A percentile compares a stretch with the other conserved stretches of the same genome.
phyloP scores from a whole-genome alignment of 2,888 invertebrate species.

The Caenorhabditis afra region DNA sequence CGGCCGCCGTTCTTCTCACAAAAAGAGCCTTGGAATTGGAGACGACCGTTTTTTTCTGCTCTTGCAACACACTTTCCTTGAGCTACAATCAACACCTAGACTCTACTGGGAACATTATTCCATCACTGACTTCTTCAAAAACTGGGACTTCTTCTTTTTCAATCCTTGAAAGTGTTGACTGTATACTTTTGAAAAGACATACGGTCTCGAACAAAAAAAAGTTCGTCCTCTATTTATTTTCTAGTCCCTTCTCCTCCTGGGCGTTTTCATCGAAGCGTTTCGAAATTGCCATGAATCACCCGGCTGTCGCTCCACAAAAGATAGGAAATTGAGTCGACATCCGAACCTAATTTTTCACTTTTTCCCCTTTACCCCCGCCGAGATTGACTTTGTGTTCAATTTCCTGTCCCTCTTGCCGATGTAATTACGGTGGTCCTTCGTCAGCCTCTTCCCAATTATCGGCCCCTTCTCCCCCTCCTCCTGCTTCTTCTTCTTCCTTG shows the following conservation, averaged over 20 bases:
- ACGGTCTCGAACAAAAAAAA: no score
- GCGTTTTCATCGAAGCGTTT: neutral
- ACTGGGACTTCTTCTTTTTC: no score
- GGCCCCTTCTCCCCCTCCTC: neutral
- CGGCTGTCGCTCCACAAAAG: neutral
- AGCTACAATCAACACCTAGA: no score
- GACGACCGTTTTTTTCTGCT: constrained; percentile 7
- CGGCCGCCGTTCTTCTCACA: constrained; percentile 23
- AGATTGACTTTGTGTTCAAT: constrained; percentile 2
- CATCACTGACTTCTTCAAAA: neutral
- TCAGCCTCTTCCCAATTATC: constrained; percentile 19
- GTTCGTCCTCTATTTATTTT: no score
- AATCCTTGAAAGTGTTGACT: no score
- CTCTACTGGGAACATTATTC: neutral
- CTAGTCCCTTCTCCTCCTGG: constrained; percentile 2
- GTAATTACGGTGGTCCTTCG: neutral
- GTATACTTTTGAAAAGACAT: no score
- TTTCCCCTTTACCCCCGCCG: constrained; percentile 4
- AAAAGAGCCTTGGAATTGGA: constrained; percentile 7
- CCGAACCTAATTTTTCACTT: constrained; percentile 11
- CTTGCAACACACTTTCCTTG: neutral
- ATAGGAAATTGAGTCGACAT: constrained; percentile 15
- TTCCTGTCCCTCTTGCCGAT: neutral
- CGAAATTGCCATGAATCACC: constrained; percentile 18
- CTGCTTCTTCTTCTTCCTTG: neutral